phyloP scores from a whole-genome alignment of 2,113 vertebrate genomes.

The Sigmodon hispidus region DNA sequence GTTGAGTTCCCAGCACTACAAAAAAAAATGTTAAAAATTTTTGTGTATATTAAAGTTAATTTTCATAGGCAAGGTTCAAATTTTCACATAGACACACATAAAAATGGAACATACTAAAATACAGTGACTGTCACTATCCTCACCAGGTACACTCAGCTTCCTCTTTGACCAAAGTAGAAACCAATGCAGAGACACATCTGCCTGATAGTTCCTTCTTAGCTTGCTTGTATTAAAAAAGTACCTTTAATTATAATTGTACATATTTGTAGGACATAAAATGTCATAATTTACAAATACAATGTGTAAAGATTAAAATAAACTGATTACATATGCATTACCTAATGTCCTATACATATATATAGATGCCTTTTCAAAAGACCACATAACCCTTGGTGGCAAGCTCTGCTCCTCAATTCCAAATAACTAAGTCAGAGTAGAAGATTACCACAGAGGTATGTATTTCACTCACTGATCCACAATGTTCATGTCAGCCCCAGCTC shows the following conservation, averaged over 20 bases:
- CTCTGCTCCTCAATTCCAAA: background rate
- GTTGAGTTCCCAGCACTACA: background rate
- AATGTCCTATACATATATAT: background rate
- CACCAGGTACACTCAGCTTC: background rate
- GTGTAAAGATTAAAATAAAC: background rate
- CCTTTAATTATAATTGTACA: background rate
- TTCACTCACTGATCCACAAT: background rate
- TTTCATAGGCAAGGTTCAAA: background rate
- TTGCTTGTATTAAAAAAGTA: background rate
- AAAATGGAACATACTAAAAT: background rate
- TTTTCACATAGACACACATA: background rate
- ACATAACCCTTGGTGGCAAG: background rate
- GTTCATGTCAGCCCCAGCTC: background rate
- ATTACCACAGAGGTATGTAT: background rate
- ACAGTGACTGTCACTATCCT: background rate
- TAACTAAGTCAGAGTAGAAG: background rate
- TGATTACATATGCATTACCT: background rate
- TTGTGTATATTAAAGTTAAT: background rate
- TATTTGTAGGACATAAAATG: background rate
- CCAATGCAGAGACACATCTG: background rate
- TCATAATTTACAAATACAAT: background rate
- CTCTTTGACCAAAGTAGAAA: slow-evolving; percentile 22
- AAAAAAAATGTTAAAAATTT: background rate
- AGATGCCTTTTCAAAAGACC: background rate
- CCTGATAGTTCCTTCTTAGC: background rate